These are phyloP conservation scores for Eristalinus aeneus DNA, from an alignment of 2,888 invertebrate genomes.

Conservation along the genomic window DNA sequence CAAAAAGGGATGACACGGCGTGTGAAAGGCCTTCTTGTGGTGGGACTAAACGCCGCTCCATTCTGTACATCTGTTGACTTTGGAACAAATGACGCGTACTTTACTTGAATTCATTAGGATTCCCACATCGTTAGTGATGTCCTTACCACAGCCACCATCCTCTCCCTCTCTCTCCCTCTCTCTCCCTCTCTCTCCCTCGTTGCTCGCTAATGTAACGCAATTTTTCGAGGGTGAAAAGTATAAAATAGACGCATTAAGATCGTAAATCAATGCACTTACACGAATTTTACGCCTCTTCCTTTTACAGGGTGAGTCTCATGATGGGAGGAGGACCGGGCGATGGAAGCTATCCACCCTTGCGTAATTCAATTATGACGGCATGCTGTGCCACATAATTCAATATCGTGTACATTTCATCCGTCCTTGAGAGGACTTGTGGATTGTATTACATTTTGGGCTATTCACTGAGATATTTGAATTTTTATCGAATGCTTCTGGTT, in stretches of 20 bases:
- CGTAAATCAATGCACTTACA: slow-evolving; percentile 44
- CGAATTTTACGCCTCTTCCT: slow-evolving; percentile 17
- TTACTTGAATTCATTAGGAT: background rate
- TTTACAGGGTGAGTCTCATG: slow-evolving; percentile 8
- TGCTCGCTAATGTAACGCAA: slow-evolving; percentile 14
- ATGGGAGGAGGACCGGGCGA: background rate
- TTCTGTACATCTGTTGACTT: background rate
- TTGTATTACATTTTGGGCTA: background rate
- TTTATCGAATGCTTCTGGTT: background rate
- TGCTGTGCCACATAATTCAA: slow-evolving; percentile 29
- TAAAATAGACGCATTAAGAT: slow-evolving; percentile 25
- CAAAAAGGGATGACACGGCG: background rate
- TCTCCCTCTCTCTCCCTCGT: no score
- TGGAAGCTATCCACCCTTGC: background rate
- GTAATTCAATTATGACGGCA: slow-evolving; percentile 13
- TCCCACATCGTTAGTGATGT: background rate
- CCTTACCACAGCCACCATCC: background rate
- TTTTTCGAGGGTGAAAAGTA: slow-evolving; percentile 32
- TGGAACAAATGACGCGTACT: slow-evolving; percentile 1
- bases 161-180: no score
- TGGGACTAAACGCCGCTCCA: background rate
- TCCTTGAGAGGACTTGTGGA: slow-evolving; percentile 5
- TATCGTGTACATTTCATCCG: slow-evolving; percentile 1
- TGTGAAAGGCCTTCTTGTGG: background rate
- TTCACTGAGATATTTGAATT: background rate